A percentile compares a stretch with the other conserved stretches of the same genome.
Conservation (phyloP, 1,140 invertebrate species). For the Nasonia giraulti region DNA sequence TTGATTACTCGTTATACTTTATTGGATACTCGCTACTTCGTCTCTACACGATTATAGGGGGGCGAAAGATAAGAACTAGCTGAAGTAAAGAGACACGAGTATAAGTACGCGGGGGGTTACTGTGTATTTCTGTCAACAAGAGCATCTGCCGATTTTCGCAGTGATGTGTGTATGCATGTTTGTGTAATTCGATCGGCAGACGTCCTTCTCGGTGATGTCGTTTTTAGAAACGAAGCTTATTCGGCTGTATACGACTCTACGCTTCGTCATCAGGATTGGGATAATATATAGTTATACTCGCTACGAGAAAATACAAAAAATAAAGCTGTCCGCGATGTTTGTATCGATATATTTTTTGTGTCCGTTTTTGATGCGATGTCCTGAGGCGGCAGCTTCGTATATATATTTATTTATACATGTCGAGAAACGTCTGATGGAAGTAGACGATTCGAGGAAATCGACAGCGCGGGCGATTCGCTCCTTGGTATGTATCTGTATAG, state of each 20-base stretch:
- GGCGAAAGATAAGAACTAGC: neutral
- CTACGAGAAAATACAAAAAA: conserved; percentile 47
- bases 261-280: neutral
- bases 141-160: no score
- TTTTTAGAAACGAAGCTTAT: neutral
- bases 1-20: neutral
- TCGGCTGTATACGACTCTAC: neutral
- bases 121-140: neutral
- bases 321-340: conserved; percentile 35
- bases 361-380: neutral
- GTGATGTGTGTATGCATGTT: no score
- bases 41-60: neutral
- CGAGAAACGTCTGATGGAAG: conserved; percentile 36
- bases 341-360: neutral
- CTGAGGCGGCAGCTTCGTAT: neutral
- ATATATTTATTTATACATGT: neutral
- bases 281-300: neutral
- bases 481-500: neutral
- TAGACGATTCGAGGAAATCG: conserved; percentile 41
- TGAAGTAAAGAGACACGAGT: neutral
- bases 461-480: neutral
- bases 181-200: neutral
- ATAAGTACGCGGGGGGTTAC: neutral
- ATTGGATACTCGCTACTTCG: neutral
- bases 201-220: neutral